Percentiles rank a stretch among this genome's conserved stretches.
Conservation (phyloP, 2,113 vertebrate species). For the Podiceps cristatus region DNA sequence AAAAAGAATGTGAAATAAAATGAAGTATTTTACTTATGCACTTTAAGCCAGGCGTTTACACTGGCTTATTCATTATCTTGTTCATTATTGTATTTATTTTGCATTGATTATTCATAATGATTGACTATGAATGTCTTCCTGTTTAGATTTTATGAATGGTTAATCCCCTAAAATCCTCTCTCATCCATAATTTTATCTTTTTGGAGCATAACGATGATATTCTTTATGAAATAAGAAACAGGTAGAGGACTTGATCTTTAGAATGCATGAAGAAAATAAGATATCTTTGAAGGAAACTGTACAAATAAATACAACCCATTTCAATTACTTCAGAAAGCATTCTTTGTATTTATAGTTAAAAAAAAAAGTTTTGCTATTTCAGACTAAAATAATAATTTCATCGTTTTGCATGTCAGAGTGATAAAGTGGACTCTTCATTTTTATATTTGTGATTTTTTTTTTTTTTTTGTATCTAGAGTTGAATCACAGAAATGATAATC, state of each 20-base stretch:
- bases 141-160: slow-evolving; percentile 9
- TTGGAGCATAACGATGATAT: not conserved
- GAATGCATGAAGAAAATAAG: not conserved
- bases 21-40: not conserved
- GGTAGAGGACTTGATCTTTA: not conserved
- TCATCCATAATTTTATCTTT: not conserved
- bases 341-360: not conserved
- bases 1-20: not conserved
- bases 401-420: not conserved
- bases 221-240: not conserved
- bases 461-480: not conserved
- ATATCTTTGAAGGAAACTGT: not conserved
- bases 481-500: not conserved
- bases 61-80: not conserved
- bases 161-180: not conserved
- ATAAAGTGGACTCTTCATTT: not conserved
- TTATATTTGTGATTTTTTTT: not conserved
- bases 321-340: not conserved
- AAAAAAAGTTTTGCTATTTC: not conserved
- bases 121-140: not conserved
- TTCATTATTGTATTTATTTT: slow-evolving; percentile 47
- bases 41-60: not conserved
- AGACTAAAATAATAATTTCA: not conserved
- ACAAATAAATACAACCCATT: not conserved
- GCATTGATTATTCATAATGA: not conserved